Evolutionary conservation across 2,888 invertebrate species (phyloP), one percentile per base, ranked within the genome.

Genomic region (Tetragnatha montana): DNA sequence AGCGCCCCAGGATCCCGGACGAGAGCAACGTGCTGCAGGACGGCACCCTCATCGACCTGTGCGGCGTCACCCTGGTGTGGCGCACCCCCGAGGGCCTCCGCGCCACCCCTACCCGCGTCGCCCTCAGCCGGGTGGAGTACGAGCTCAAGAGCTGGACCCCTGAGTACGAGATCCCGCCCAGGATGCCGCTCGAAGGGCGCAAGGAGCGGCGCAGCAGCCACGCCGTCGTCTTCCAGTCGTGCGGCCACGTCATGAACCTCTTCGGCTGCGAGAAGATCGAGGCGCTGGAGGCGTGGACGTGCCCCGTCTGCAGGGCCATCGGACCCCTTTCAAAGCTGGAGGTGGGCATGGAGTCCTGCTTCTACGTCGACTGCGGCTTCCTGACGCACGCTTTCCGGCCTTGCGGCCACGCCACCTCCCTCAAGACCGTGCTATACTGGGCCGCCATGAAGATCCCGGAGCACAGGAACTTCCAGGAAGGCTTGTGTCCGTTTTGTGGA

Each of bases 381-480:
- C 98, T 98, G 91, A 97, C 98, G 12, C 98, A 97, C 94, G 98
- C 98, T 91, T 99, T 99, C 95, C 98, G 98, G 95, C 99, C 99
- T 22, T 99, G 99, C 94, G 99, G 99, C 78, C 99, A 99, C 94
- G 99, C 99, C 97, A 98, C 99, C 91, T 98, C 98, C 76, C 98
- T 98, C 94, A 96, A 97, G 95, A 99, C 99, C 92, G 98, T 98
- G 94, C 98, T 97, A 98, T 99, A 93, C 95, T 96, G 95, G 87
- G 73, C 87, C 0, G 8, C 51, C 49, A n/a, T 91, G 3, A 68
- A 35, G 17, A 49, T 88, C 12, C 87, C 90, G 1, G 69, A 78
- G n/a, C 86, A 81, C 60, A 78, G 89, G 21, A 85, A 71, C 17
- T 81, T 85, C n/a, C 85, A 76, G 49, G 80, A 75, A 21, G 74